Conservation (phyloP, 2,797 vertebrate genomes). For the Glyptemys insculpta region DNA sequence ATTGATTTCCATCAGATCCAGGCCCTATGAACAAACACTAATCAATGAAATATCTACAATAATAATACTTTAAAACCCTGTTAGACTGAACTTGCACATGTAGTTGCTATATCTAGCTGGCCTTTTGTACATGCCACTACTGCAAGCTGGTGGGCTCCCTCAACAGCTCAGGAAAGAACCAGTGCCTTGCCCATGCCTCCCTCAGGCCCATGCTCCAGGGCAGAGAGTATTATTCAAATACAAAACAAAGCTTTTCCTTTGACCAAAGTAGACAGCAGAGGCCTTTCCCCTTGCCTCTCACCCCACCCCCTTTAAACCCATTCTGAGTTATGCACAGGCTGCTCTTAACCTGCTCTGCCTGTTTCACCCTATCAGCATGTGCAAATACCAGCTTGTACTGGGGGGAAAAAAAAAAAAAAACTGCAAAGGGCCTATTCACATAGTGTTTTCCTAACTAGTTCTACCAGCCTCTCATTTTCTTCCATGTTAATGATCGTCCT, state of each 20-base stretch:
- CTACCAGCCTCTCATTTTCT: not conserved
- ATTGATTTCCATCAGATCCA: not conserved
- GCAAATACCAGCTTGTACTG: not conserved
- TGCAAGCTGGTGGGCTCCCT: not conserved
- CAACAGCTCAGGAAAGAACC: not conserved
- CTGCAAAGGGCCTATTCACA: accelerated
- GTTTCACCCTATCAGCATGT: accelerated
- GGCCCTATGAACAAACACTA: not conserved
- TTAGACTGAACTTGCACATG: not conserved
- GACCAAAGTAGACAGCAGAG: not conserved
- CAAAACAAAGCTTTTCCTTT: not conserved
- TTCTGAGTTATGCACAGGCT: not conserved
- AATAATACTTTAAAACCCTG: not conserved
- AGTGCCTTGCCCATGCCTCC: not conserved
- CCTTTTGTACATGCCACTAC: not conserved
- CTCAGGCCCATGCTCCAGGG: not conserved
- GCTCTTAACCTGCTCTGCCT: not conserved
- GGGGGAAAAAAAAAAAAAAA: not conserved
- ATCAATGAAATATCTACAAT: not conserved
- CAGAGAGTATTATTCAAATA: not conserved
- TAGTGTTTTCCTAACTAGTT: not conserved
- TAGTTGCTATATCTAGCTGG: not conserved
- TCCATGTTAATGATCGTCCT: accelerated
- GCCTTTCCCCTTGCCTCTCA: not conserved
- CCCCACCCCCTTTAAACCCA: not conserved